Percentiles rank a stretch among this genome's conserved stretches.
Evolutionary conservation across 2,888 invertebrate genomes (phyloP).

Genomic region (Amphipyra berbera): DNA sequence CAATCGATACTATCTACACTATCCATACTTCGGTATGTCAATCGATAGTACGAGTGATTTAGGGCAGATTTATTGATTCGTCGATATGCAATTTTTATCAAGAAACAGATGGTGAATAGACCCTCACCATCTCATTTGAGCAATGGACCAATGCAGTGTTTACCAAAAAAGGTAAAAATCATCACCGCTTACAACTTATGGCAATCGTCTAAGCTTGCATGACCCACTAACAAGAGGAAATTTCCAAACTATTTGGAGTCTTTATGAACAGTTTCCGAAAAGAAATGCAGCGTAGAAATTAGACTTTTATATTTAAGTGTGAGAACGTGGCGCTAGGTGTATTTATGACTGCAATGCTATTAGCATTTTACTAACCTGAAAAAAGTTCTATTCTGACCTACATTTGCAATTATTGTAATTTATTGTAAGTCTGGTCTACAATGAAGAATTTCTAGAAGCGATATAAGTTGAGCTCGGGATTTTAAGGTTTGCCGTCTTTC

Average conservation of each 20-base stretch:
- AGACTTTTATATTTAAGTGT: slow-evolving; percentile 3
- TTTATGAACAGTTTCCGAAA: slow-evolving; percentile 48
- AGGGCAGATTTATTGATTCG: too few relatives aligned
- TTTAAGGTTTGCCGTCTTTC: too few relatives aligned
- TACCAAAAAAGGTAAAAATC: neutral
- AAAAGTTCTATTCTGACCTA: slow-evolving; percentile 1
- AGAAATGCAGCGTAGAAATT: slow-evolving; percentile 24
- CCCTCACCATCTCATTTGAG: too few relatives aligned
- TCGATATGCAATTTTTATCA: too few relatives aligned
- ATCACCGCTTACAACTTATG: slow-evolving; percentile 44
- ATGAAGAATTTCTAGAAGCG: too few relatives aligned
- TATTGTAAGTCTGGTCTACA: neutral
- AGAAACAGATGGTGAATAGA: too few relatives aligned
- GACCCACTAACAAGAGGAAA: slow-evolving; percentile 66
- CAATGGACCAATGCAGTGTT: too few relatives aligned
- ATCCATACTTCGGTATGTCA: too few relatives aligned
- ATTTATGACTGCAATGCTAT: slow-evolving; percentile 9
- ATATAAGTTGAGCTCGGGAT: too few relatives aligned
- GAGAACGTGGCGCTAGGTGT: slow-evolving; percentile 8
- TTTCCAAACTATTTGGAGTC: slow-evolving; percentile 62
- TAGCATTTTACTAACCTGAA: slow-evolving; percentile 18
- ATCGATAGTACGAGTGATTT: too few relatives aligned
- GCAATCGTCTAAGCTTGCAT: slow-evolving; percentile 55
- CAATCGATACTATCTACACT: too few relatives aligned
- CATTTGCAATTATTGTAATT: neutral